Conservation (phyloP, 2,888 invertebrate species). For the Andrena flavipes region DNA sequence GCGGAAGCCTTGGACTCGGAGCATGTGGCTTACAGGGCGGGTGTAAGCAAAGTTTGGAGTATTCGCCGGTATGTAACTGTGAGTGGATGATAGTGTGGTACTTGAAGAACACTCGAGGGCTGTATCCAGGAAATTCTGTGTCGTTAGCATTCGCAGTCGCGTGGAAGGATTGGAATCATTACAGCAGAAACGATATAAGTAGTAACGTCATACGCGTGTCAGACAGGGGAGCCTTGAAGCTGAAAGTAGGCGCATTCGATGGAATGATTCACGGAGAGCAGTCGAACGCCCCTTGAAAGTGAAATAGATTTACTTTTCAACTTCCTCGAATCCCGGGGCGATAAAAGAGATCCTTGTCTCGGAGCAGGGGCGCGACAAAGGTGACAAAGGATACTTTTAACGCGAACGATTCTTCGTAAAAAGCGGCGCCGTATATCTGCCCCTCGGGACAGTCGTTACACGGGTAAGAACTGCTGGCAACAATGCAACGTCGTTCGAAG, state of each 20-base stretch:
- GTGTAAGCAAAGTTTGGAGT: background rate
- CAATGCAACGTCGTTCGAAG: constrained; percentile 49
- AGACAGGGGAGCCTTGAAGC: background rate
- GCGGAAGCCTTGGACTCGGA: background rate
- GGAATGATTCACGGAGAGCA: background rate
- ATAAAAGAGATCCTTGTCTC: constrained; percentile 44
- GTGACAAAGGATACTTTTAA: constrained; percentile 62
- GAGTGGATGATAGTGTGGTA: too few relatives aligned
- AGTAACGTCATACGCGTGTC: constrained; percentile 1
- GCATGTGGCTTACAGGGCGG: background rate
- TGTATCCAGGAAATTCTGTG: too few relatives aligned
- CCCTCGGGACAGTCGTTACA: constrained; percentile 63
- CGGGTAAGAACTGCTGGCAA: constrained; percentile 41
- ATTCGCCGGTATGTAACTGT: too few relatives aligned
- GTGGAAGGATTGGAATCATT: background rate
- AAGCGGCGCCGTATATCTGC: constrained; percentile 49
- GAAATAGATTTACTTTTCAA: constrained; percentile 8
- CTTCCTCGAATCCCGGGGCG: constrained; percentile 4
- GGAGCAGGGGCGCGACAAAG: background rate
- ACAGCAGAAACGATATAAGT: background rate
- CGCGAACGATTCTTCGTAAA: constrained; percentile 42
- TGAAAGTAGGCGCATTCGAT: background rate
- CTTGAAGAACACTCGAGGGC: too few relatives aligned
- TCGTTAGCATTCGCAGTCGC: background rate
- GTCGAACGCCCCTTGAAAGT: background rate